Evolutionary conservation across 2,113 vertebrate species (phyloP), one percentile per base, ranked within the genome.

Genomic region (Brachypteracias leptosomus): DNA sequence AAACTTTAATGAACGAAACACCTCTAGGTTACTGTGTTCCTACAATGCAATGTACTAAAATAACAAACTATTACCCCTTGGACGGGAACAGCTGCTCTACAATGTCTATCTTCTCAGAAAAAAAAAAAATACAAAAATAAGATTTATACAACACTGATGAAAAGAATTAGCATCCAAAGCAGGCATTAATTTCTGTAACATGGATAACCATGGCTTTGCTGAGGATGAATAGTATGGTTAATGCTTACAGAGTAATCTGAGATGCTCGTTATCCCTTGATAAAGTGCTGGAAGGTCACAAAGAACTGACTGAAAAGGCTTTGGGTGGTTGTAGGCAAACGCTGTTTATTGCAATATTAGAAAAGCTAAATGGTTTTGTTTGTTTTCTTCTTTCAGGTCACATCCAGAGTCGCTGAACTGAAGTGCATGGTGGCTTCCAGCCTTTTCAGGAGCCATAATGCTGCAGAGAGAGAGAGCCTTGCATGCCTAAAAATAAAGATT

Each of bases 291-390:
- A 91, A 88, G 59, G 72, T 80, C 88, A 59, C 51, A 77, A 91
- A 90, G 38, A 90, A 55, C 42, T 87, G 52, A 93, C 76, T 92
- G 82, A 84, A 92, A 90, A 90, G 26, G 47, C 68, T 90, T 90
- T 49, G 38, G 68, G 79, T 86, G 71, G 57, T 46, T 62, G 49
- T 29, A 85, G 33, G 66, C 86, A 93, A 94, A 90, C 58, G 62
- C 80, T 95, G 68, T 93, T 95, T 90, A 81, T 73, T 76, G 79
- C 57, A 85, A 92, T 81, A 62, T n/a, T 65, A 7, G 61, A 88
- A 94, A 90, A 96, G 73, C 76, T 79, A 93, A 96, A 55, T 81
- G 67, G 72, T 77, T 95, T 95, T 89, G 65, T 57, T 70, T 65
- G 29, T 17, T 90, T 95, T 84, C 61, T 92, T 86, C 73, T 78